phyloP scores from a whole-genome alignment of 2,113 vertebrate species.

The Upupa epops region DNA sequence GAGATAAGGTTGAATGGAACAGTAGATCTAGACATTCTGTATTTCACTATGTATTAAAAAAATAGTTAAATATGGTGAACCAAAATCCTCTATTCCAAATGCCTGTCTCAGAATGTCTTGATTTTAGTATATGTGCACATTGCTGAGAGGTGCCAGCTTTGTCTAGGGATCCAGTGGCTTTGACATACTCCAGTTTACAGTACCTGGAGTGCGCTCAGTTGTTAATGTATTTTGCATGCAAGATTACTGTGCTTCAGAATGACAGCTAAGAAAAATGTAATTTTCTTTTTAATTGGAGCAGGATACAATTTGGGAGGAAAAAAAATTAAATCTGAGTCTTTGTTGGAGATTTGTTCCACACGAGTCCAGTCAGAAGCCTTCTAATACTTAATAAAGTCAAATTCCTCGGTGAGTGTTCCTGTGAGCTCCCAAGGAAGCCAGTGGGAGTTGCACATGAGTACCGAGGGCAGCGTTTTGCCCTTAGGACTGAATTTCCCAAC shows the following conservation, averaged over 20 bases:
- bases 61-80: background rate
- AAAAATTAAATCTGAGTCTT: background rate
- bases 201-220: constrained; percentile 22
- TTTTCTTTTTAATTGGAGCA: constrained; percentile 46
- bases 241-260: background rate
- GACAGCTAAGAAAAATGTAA: constrained; percentile 29
- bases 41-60: background rate
- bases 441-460: constrained; percentile 18
- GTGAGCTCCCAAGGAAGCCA: background rate
- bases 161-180: constrained; percentile 7
- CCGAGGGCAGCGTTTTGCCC: constrained; percentile 50
- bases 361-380: constrained; percentile 8
- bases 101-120: background rate
- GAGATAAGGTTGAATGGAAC: background rate
- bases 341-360: background rate
- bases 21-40: background rate
- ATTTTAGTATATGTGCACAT: background rate
- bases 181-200: constrained; percentile 27
- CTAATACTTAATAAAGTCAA: constrained; percentile 37
- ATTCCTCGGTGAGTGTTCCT: background rate
- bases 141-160: background rate
- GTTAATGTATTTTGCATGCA: background rate
- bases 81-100: background rate
- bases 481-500: constrained; percentile 60
- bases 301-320: background rate